Evolutionary conservation across 2,113 vertebrate species (phyloP).

Genomic region (Illadopsis cleaveri): DNA sequence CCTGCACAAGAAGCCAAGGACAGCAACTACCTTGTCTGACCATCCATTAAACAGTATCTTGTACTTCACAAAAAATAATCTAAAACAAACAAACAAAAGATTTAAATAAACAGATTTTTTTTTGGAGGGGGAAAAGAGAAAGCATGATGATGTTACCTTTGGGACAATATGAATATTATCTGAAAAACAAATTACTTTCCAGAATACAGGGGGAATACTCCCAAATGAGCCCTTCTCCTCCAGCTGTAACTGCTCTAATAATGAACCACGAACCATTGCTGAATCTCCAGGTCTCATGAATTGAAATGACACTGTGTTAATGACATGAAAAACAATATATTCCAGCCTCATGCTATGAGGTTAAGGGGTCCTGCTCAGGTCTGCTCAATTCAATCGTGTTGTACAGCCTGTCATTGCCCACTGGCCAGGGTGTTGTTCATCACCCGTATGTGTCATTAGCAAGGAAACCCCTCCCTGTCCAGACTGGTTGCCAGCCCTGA

Average conservation of each 20-base stretch:
- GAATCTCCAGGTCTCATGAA: not conserved
- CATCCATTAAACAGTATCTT: not conserved
- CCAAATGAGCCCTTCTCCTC: not conserved
- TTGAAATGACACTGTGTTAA: not conserved
- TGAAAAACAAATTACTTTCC: not conserved
- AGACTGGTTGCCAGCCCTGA: not conserved
- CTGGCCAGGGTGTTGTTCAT: not conserved
- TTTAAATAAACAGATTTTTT: not conserved
- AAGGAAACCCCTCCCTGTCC: not conserved
- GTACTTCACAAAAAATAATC: not conserved
- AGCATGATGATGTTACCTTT: not conserved
- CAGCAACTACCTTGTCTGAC: not conserved
- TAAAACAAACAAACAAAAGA: accelerated
- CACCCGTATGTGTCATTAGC: not conserved
- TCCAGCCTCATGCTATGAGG: not conserved
- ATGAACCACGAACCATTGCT: accelerated
- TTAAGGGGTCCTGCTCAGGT: not conserved
- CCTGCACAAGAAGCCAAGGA: not conserved
- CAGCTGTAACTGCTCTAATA: not conserved
- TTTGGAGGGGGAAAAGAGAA: accelerated
- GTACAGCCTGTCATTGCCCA: not conserved
- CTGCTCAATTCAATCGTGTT: not conserved
- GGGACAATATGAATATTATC: not conserved
- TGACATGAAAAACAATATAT: not conserved
- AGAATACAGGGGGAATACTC: not conserved